These are phyloP conservation scores for Drosophila tristis DNA, from an alignment of 1,140 invertebrate species.

Conservation along the genomic window DNA sequence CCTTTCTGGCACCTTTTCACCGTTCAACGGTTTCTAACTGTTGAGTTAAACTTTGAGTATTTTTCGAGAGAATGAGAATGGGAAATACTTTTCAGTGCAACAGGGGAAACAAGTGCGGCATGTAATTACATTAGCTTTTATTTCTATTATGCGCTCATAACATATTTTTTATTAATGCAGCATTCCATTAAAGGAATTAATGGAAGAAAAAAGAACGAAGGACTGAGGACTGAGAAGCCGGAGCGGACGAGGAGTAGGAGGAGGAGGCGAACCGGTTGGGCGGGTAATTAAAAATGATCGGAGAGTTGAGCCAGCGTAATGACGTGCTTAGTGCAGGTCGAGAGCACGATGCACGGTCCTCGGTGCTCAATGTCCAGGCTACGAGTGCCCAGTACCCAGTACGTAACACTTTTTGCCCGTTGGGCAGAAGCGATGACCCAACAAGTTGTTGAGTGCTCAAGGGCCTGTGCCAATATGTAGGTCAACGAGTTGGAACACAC, in stretches of 20 bases:
- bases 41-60: constrained; percentile 63
- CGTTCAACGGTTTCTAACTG: constrained; percentile 39
- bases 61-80: constrained; percentile 17
- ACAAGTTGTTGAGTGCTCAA: constrained; percentile 40
- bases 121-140: constrained; percentile 79
- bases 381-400: constrained; percentile 25
- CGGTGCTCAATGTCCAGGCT: too few species aligned
- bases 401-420: constrained; percentile 25
- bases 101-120: constrained; percentile 53
- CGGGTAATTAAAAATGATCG: constrained; percentile 72
- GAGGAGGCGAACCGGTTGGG: constrained; percentile 16
- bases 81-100: constrained; percentile 30
- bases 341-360: constrained; percentile 23
- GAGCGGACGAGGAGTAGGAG: neutral
- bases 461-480: constrained; percentile 42
- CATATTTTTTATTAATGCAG: constrained; percentile 74
- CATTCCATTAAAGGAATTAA: constrained; percentile 70
- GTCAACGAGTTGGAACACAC: constrained; percentile 25
- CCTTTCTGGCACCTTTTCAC: constrained; percentile 13
- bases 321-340: constrained; percentile 53
- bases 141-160: constrained; percentile 75
- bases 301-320: constrained; percentile 61
- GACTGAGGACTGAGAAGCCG: neutral
- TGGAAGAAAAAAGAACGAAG: constrained; percentile 26
- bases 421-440: constrained; percentile 45